A percentile compares a stretch with the other conserved stretches of the same genome.
phyloP scores from a whole-genome alignment of 2,888 invertebrate genomes.

The Trissonchulus sp. region DNA sequence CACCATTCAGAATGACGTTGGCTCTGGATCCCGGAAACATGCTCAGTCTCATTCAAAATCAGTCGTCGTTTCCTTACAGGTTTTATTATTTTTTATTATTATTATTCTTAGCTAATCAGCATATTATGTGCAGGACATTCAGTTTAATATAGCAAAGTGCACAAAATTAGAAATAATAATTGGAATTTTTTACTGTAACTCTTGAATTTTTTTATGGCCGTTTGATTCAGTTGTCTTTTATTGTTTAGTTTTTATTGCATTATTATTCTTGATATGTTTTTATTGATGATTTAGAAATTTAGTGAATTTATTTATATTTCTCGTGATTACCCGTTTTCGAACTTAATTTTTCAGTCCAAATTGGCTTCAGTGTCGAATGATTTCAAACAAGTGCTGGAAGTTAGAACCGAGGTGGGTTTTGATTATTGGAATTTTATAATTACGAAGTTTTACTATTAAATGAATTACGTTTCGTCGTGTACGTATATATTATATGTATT shows the following conservation, averaged over 20 bases:
- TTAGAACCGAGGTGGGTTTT: conserved; percentile 73
- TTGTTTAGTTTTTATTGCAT: too few species aligned
- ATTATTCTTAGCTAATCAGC: neutral
- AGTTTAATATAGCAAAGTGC: neutral
- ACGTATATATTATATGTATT: too few species aligned
- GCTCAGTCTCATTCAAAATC: conserved; percentile 66
- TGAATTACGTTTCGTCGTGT: too few species aligned
- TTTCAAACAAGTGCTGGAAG: conserved; percentile 94
- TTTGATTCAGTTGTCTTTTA: too few species aligned
- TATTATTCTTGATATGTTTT: conserved; percentile 24
- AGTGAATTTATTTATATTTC: too few species aligned
- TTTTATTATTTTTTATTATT: conserved; percentile 26
- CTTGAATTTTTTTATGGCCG: too few species aligned
- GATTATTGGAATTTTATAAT: conserved; percentile 17
- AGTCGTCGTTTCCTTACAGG: conserved; percentile 64
- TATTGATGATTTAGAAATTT: too few species aligned
- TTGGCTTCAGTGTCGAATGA: conserved; percentile 93
- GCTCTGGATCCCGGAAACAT: conserved; percentile 18
- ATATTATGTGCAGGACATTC: neutral
- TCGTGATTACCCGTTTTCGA: neutral
- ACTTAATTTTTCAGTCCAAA: conserved; percentile 63
- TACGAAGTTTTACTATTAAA: conserved; percentile 3
- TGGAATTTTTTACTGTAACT: too few species aligned
- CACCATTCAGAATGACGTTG: neutral
- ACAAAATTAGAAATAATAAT: too few species aligned